Conservation (phyloP, 2,797 vertebrate genomes). For the Sebastes iracundus region DNA sequence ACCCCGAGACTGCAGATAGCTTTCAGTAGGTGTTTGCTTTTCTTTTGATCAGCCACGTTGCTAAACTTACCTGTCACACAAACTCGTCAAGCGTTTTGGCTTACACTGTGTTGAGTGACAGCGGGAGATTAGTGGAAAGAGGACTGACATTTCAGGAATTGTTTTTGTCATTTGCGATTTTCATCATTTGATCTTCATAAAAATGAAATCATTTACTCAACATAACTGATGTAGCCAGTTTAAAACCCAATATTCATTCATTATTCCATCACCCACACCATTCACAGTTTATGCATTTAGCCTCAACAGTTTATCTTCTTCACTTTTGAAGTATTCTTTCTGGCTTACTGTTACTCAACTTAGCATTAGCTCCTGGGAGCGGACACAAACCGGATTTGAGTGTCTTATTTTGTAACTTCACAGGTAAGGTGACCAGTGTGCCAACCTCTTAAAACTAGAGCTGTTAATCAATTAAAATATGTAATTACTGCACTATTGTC, state of each 20-base stretch:
- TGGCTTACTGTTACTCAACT: background rate
- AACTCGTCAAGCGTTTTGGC: background rate
- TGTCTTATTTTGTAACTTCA: background rate
- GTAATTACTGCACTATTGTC: too few relatives aligned
- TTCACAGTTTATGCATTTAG: background rate
- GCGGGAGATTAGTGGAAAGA: background rate
- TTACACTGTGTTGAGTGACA: background rate
- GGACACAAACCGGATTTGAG: background rate
- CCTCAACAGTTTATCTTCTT: background rate
- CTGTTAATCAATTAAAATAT: too few relatives aligned
- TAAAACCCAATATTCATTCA: background rate
- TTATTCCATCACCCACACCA: background rate
- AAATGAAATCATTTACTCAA: background rate
- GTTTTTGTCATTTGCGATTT: background rate
- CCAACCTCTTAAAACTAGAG: background rate
- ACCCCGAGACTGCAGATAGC: slow-evolving; percentile 45
- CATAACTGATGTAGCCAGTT: background rate
- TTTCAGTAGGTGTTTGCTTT: slow-evolving; percentile 21
- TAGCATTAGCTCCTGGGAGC: background rate
- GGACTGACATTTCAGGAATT: background rate
- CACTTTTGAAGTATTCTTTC: background rate
- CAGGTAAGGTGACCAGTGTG: background rate
- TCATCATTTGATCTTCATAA: background rate
- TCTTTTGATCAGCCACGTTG: background rate
- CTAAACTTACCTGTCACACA: slow-evolving; percentile 6